Base-by-base conservation (phyloP, 37 sponge, comb jelly and placozoan species). In the Cliona cf. orientalis region DNA sequence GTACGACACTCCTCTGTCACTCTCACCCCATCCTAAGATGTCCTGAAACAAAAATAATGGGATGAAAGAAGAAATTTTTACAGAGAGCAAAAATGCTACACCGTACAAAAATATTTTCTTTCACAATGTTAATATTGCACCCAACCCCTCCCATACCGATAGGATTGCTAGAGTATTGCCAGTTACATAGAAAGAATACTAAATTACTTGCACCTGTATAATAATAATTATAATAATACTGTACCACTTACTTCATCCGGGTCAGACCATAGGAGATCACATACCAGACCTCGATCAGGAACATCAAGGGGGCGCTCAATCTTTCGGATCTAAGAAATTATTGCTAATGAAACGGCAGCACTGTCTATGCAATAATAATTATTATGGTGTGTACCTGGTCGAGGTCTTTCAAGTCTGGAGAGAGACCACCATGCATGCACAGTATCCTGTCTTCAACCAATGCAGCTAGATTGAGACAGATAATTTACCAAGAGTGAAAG, bases 351-450 rank as follows among this genome's bases (percentile, higher is more conserved):
- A 39, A 56, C 19, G 34, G 49, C 2, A 46, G 1, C 2, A 29
- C 9, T 28, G 45, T 31, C 22, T 38, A 53, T 26, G 21, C 19
- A 29, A 38, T 33, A 73, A 31, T 41, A 26, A 64, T 5, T 12
- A 6, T 11, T 23, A 72, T 17, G 9, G 34, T 46, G 14, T 11
- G 12, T 70, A 91, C 92, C 75, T 90, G 84, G 64, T 86, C 80
- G 5, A 93, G 78, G 33, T 64, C 46, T 6, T 78, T 49, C n/a
- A 96, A 86, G 56, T 92, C 97, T 9, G 97, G 97, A 0, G 97
- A 96, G 22, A 96, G 89, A 0, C 97, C 97, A n/a, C 97, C 97
- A 61, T 96, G 97, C 91, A 92, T 96, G 55, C 97, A 96, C 39
- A 96, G 65, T 53, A 96, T 92, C 2, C 86, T 90, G 44, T 84